Evolutionary conservation across 1,140 invertebrate species (phyloP), one percentile per base, ranked within the genome.

Genomic region (Calephelis virginiensis): DNA sequence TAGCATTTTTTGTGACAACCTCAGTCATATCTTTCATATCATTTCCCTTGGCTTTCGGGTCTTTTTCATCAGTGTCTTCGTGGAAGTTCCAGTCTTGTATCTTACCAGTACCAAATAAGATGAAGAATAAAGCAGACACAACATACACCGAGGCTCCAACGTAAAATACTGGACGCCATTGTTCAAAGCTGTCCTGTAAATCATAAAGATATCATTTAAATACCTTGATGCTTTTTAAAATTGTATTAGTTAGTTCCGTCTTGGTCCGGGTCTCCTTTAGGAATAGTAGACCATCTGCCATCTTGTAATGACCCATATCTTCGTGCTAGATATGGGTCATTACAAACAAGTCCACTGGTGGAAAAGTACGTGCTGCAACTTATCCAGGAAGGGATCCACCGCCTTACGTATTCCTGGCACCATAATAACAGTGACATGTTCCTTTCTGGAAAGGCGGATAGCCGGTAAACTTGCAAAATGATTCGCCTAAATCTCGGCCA

Each of bases 141-240:
- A 93, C 88, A 71, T 96, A 96, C 1, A 96, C 93, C 12, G 83
- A 92, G 1, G 95, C 93, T 9, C 95, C 95, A 40, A 96, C 93
- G 79, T 94, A 95, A 78, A 97, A 97, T 61, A 97, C 94, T 49
- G 93, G 92, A 56, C 94, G 93, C 96, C 96, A 97, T 71, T 95
- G 93, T 64, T 94, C 93, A 47, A 95, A 91, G 2, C 94, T 94
- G 81, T 95, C 94, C 95, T 97, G 84, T 73, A 92, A 78, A 65
- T 7, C 48, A 62, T 68, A 72, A 70, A 63, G 56, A 13, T 17
- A 17, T 17, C 17, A 5, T 53, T 50, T 12, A 50, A 53, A 4
- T n/a, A 0, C 6, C 17, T 53, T 13, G 14, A 5, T 53, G 6
- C 49, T n/a, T 28, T 28, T 28, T 28, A 12, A 45, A 45, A 47